Base-by-base conservation (phyloP, 2,113 vertebrate species). In the Tachysurus vachellii region DNA sequence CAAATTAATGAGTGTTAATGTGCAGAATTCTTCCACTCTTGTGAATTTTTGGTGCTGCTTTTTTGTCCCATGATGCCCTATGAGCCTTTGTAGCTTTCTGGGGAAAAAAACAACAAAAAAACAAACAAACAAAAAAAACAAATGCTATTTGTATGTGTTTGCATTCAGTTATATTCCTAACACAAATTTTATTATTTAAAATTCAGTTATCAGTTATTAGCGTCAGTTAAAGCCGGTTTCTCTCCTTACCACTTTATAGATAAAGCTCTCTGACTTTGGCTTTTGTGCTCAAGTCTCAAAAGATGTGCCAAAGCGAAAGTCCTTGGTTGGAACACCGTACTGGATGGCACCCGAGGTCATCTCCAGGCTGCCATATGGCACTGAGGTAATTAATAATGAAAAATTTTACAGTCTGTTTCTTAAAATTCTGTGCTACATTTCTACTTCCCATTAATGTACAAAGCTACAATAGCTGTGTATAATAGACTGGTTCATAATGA, bases 321-420 rank as follows among this genome's bases (percentile, higher is more conserved):
- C 98, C 0, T 93, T 99, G 8, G 98, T 99, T 66, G 98, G 98
- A 26, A 99, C 98, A 0, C 98, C 98, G 0, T 99, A 99, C 62
- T 99, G 98, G 98, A 99, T 99, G 98, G 97, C 98, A 0, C 98
- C 98, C 0, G 98, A 99, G 93, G 98, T 99, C 93, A 99, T 99
- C 89, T 99, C 98, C 12, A 97, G 98, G 92, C 93, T 99, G 83
- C 98, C 98, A 77, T 99, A 99, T 1, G 95, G 98, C 91, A 99
- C 98, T 0, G 98, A 99, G 96, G 98, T 99, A 94, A 94, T 88
- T 44, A 44, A 17, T 87, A 11, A 42, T 36, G 36, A 26, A 47
- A 44, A 0, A 28, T 47, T 36, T 80, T 21, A 54, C 53, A 19
- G 14, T 70, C 50, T 86, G 54, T 71, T 56, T 66, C 44, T 13